These are phyloP conservation scores for Lithophane ornitopus DNA, from an alignment of 2,888 invertebrate species.

Conservation along the genomic window DNA sequence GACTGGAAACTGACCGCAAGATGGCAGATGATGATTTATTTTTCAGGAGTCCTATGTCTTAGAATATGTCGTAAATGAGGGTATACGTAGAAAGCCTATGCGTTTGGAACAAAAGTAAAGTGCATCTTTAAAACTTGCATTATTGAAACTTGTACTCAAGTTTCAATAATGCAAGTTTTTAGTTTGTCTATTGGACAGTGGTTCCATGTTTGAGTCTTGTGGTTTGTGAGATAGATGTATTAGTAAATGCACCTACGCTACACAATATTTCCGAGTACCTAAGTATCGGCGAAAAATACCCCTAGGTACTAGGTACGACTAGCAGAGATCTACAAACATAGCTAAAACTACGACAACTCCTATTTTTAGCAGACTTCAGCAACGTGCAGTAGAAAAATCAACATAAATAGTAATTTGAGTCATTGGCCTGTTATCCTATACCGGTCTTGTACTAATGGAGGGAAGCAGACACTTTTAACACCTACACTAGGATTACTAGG, in stretches of 20 bases:
- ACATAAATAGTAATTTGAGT: slow-evolving; percentile 46
- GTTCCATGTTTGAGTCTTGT: not conserved
- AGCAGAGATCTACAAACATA: not conserved
- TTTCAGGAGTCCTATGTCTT: not conserved
- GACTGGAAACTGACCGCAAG: not conserved
- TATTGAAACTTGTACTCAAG: too few relatives aligned
- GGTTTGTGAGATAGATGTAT: not conserved
- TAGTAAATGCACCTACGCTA: not conserved
- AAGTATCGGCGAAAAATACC: too few relatives aligned
- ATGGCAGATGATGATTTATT: not conserved
- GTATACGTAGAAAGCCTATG: not conserved
- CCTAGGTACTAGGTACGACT: not conserved
- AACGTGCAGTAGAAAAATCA: slow-evolving; percentile 40
- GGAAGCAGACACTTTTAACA: slow-evolving; percentile 50
- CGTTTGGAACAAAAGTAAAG: too few relatives aligned
- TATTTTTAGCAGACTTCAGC: slow-evolving; percentile 36
- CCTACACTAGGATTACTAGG: slow-evolving; percentile 51
- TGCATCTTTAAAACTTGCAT: too few relatives aligned
- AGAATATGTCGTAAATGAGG: not conserved
- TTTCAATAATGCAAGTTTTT: too few relatives aligned
- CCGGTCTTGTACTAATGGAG: slow-evolving; percentile 24
- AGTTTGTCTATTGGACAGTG: too few relatives aligned
- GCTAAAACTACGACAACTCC: slow-evolving; percentile 5
- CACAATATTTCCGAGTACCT: not conserved
- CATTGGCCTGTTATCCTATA: slow-evolving; percentile 19